Base-by-base conservation (phyloP, 2,888 invertebrate genomes). In the Microctonus brassicae region DNA sequence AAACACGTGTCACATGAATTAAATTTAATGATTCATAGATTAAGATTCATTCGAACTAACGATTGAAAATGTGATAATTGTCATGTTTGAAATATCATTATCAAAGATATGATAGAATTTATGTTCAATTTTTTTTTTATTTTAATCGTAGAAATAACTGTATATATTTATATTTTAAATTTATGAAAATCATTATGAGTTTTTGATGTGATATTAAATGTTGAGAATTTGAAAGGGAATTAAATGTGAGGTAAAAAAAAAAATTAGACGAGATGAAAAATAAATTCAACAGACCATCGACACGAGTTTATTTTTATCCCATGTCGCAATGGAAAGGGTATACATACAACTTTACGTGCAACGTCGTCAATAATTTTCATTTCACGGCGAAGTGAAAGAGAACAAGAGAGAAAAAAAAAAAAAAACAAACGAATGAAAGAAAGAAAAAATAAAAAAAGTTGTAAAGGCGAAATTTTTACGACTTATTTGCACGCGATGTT, bases 1-100 rank as follows among this genome's bases (percentile, higher is more conserved):
- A 79, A 81, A 82, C 84, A 82, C 82, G 81, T 82, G 82, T 84
- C n/a, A n/a, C n/a, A n/a, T n/a, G n/a, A n/a, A n/a, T n/a, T n/a
- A n/a, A n/a, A n/a, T n/a, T n/a, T n/a, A n/a, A n/a, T n/a, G n/a
- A n/a, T n/a, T n/a, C n/a, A n/a, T n/a, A n/a, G n/a, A n/a, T n/a
- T n/a, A n/a, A n/a, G n/a, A n/a, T n/a, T n/a, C n/a, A n/a, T n/a
- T n/a, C n/a, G n/a, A n/a, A n/a, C n/a, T n/a, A n/a, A n/a, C n/a
- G n/a, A n/a, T 74, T 75, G 74, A 76, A 82, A 80, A 84, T n/a
- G n/a, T 82, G 29, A 7, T 7, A 29, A 29, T 29, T 29, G 29
- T 29, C 29, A 29, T 29, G 3, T 29, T 3, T 29, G 7, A 5
- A 5, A 29, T 7, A 29, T 5, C 7, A 29, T 29, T 29, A 47